Evolutionary conservation across 2,797 vertebrate genomes (phyloP).

Genomic region (Acomys russatus): DNA sequence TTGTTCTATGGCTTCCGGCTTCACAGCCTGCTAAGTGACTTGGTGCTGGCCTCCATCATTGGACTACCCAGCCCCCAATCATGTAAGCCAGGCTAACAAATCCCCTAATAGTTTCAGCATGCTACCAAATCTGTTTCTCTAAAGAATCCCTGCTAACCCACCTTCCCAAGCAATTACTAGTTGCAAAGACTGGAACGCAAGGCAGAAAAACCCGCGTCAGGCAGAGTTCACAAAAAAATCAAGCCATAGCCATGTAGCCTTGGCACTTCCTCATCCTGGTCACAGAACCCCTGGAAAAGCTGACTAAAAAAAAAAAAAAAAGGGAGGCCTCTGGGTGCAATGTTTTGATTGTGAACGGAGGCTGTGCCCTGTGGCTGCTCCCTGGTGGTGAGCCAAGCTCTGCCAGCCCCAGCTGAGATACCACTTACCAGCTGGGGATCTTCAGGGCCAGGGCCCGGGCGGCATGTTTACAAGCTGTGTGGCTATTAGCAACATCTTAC

Average conservation of each 20-base stretch:
- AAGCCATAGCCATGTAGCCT: neutral
- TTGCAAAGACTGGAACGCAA: neutral
- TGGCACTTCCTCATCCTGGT: neutral
- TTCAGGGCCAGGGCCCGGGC: conserved; percentile 48
- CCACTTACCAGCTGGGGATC: neutral
- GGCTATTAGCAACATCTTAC: conserved; percentile 79
- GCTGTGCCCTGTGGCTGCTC: neutral
- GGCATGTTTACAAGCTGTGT: conserved; percentile 83
- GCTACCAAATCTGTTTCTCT: neutral
- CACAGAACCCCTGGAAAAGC: neutral
- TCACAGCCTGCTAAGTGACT: neutral
- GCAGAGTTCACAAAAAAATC: neutral
- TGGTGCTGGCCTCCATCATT: neutral
- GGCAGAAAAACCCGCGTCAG: neutral
- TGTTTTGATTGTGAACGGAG: conserved; percentile 49
- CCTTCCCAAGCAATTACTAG: neutral
- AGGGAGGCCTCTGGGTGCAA: neutral
- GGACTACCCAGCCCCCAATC: too few relatives aligned
- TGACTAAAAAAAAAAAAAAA: neutral
- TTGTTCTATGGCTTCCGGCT: neutral
- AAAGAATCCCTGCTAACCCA: neutral
- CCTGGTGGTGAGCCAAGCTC: conserved; percentile 34
- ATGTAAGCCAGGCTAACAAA: neutral
- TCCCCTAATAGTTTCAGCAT: neutral
- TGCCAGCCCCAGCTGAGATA: conserved; percentile 72